Evolutionary conservation across 30 jellyfish, hydroid and myxozoan species (phyloP).

Genomic region (Turritopsis rubra): DNA sequence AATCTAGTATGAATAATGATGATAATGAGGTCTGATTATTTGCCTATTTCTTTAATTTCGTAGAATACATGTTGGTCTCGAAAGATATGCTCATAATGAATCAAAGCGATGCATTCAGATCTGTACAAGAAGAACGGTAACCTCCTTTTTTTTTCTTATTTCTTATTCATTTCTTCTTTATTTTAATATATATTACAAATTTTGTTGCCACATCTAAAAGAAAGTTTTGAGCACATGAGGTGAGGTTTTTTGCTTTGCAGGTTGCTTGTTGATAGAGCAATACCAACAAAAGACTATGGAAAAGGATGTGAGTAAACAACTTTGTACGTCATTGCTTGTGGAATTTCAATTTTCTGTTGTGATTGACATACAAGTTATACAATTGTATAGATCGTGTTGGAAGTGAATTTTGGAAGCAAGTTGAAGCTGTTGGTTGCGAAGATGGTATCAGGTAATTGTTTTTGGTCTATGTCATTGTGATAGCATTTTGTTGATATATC

Average conservation of each 20-base stretch:
- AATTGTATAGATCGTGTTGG: slow-evolving; percentile 61
- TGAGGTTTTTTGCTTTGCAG: slow-evolving; percentile 32
- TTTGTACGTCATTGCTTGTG: neutral
- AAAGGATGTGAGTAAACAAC: slow-evolving; percentile 68
- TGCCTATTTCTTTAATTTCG: neutral
- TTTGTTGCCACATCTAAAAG: no score
- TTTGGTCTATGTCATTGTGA: neutral
- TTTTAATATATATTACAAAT: no score
- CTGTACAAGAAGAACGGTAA: slow-evolving; percentile 64
- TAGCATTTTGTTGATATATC: no score
- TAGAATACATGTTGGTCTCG: slow-evolving; percentile 43
- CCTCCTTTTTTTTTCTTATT: no score
- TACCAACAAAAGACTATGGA: slow-evolving; percentile 83
- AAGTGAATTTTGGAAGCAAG: slow-evolving; percentile 96
- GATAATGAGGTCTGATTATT: neutral
- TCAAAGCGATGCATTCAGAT: slow-evolving; percentile 64
- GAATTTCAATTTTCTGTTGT: neutral
- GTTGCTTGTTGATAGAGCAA: slow-evolving; percentile 71
- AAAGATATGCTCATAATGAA: slow-evolving; percentile 69
- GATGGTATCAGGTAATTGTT: slow-evolving; percentile 44
- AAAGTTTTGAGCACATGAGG: no score
- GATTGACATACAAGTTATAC: neutral
- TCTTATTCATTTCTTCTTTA: no score
- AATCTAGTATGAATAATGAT: neutral
- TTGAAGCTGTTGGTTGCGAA: slow-evolving; percentile 68